Conservation (phyloP, 2,888 invertebrate genomes). For the Pollenia labialis region DNA sequence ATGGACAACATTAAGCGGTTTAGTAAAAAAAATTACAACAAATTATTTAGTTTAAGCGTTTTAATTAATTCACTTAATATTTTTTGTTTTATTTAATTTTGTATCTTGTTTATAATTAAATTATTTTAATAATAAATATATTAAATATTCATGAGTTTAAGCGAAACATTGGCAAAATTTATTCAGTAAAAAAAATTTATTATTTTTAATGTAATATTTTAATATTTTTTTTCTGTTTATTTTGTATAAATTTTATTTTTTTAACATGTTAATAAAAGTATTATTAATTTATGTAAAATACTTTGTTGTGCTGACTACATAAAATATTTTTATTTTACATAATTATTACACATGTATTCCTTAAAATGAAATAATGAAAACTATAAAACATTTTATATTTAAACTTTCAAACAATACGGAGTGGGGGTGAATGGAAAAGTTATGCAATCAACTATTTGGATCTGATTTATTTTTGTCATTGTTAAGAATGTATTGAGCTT, state of each 20-base stretch:
- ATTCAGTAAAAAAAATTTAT: neutral
- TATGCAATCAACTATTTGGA: no score
- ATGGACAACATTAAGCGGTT: slow-evolving; percentile 35
- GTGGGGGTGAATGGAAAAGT: no score
- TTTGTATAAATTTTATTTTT: neutral
- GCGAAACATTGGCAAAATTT: neutral
- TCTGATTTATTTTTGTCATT: no score
- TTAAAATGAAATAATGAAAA: no score
- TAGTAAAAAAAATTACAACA: neutral
- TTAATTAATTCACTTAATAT: slow-evolving; percentile 20
- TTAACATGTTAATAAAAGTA: slow-evolving; percentile 5
- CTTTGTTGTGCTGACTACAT: slow-evolving; percentile 20
- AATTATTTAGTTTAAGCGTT: slow-evolving; percentile 3
- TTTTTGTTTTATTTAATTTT: neutral
- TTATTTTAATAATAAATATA: slow-evolving; percentile 31
- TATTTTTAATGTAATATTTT: neutral
- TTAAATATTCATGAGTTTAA: slow-evolving; percentile 48
- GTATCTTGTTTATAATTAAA: slow-evolving; percentile 13
- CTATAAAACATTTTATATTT: no score
- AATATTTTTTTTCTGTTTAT: neutral
- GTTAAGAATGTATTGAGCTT: no score
- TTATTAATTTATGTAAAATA: slow-evolving; percentile 62
- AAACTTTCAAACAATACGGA: no score
- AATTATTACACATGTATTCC: no score
- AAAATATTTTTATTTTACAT: neutral